Conservation (phyloP, 2,888 invertebrate species). For the Eupithecia abbreviata region DNA sequence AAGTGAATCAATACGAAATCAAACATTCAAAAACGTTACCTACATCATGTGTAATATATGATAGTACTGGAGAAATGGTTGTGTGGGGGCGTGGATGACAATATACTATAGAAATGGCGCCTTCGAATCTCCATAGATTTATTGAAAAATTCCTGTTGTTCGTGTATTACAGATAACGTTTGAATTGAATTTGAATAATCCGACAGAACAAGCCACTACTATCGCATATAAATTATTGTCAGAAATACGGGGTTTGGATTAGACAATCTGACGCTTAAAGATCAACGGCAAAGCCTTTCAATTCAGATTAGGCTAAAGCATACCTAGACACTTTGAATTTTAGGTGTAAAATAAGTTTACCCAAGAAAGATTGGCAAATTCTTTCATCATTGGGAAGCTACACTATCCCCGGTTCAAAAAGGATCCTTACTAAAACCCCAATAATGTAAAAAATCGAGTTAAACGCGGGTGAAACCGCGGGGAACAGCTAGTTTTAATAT, state of each 20-base stretch:
- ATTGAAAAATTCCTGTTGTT: constrained; percentile 14
- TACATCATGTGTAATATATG: neutral
- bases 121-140: constrained; percentile 14
- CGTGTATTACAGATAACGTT: constrained; percentile 20
- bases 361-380: neutral
- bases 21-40: constrained; percentile 2
- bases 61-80: neutral
- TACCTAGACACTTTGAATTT: neutral
- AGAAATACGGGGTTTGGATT: constrained; percentile 33
- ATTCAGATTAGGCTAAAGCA: neutral
- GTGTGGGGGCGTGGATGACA: constrained; percentile 3
- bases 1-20: neutral
- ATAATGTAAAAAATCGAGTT: too few relatives aligned
- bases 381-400: too few relatives aligned
- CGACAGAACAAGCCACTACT: constrained; percentile 35
- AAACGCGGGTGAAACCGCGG: too few relatives aligned
- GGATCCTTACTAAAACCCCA: too few relatives aligned
- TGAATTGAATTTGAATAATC: constrained; percentile 40
- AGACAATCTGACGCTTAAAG: constrained; percentile 41
- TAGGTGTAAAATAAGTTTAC: neutral
- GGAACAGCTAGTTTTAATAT: too few relatives aligned
- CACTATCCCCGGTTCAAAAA: too few relatives aligned
- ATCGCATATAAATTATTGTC: constrained; percentile 40
- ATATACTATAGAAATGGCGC: constrained; percentile 1
- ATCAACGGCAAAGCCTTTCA: constrained; percentile 3